These are phyloP conservation scores for Rana temporaria DNA, from an alignment of 2,113 vertebrate species.

Conservation along the genomic window DNA sequence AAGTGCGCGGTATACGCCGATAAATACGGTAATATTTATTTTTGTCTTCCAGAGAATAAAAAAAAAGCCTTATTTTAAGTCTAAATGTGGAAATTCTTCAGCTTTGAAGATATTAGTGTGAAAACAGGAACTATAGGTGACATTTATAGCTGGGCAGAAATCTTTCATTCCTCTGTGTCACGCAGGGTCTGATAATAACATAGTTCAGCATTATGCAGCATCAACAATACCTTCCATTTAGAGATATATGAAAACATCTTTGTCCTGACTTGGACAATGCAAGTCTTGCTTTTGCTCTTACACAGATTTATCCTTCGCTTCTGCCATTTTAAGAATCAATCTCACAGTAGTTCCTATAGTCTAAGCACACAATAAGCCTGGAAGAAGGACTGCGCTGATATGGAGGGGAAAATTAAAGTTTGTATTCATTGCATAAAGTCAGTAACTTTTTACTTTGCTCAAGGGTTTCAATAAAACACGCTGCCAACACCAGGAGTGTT, in stretches of 20 bases:
- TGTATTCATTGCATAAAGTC: conserved; percentile 9
- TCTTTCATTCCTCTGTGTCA: conserved; percentile 27
- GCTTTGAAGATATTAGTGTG: conserved; percentile 11
- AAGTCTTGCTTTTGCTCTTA: conserved; percentile 24
- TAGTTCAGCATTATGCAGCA: conserved; percentile 7
- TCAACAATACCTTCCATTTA: conserved; percentile 23
- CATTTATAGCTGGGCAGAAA: conserved; percentile 35
- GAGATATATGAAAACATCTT: conserved; percentile 32
- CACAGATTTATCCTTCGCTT: background rate
- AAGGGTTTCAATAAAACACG: conserved; percentile 18
- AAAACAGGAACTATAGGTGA: conserved; percentile 32
- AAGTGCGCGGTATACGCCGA: too few species aligned
- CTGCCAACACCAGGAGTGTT: background rate
- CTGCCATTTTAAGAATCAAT: conserved; percentile 15
- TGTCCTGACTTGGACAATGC: conserved; percentile 19
- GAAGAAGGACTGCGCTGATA: conserved; percentile 3
- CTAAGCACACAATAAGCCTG: conserved; percentile 21
- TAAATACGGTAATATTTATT: too few species aligned
- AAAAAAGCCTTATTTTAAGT: conserved; percentile 13
- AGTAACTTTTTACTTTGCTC: conserved; percentile 1
- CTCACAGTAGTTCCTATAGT: conserved; percentile 4
- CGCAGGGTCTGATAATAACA: conserved; percentile 23
- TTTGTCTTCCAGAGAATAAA: background rate
- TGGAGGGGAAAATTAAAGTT: conserved; percentile 17
- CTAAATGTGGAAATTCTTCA: conserved; percentile 26